Conservation (phyloP, 2,113 vertebrate genomes). For the Gasterosteus nipponicus region DNA sequence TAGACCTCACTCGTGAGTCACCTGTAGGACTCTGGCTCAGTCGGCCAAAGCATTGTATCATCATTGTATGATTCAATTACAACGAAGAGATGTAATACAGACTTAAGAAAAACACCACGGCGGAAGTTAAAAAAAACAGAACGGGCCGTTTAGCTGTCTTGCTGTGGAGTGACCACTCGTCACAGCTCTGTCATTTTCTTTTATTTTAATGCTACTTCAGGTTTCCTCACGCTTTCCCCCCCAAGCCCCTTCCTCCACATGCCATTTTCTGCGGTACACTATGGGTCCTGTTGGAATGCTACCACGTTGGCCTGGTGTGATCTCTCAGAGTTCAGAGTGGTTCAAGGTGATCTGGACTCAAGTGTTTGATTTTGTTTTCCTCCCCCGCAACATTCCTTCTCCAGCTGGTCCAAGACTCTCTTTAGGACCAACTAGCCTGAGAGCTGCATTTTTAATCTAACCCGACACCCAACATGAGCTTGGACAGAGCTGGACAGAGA, state of each 20-base stretch:
- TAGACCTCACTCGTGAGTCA: background rate
- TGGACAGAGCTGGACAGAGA: constrained; percentile 74
- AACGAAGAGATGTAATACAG: background rate
- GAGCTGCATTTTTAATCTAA: constrained; percentile 17
- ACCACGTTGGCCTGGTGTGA: constrained; percentile 55
- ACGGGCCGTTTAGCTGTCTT: constrained; percentile 62
- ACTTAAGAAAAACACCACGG: background rate
- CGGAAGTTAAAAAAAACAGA: constrained; percentile 4
- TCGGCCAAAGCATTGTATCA: background rate
- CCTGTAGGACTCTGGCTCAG: background rate
- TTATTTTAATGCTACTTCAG: constrained; percentile 17
- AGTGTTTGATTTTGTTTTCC: constrained; percentile 39
- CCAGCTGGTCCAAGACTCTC: constrained; percentile 66
- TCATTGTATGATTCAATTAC: background rate
- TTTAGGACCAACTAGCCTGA: background rate
- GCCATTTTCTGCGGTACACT: constrained; percentile 50
- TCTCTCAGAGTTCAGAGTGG: constrained; percentile 41
- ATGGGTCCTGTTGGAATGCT: constrained; percentile 67
- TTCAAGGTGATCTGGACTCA: constrained; percentile 54
- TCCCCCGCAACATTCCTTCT: constrained; percentile 57
- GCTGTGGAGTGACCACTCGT: constrained; percentile 72
- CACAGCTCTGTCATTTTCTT: constrained; percentile 20
- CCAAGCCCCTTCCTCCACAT: constrained; percentile 12
- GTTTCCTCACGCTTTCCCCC: constrained; percentile 20
- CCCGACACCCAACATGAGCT: constrained; percentile 7